Conservation (phyloP, 2,797 vertebrate species). For the Poeciliopsis gracilis region DNA sequence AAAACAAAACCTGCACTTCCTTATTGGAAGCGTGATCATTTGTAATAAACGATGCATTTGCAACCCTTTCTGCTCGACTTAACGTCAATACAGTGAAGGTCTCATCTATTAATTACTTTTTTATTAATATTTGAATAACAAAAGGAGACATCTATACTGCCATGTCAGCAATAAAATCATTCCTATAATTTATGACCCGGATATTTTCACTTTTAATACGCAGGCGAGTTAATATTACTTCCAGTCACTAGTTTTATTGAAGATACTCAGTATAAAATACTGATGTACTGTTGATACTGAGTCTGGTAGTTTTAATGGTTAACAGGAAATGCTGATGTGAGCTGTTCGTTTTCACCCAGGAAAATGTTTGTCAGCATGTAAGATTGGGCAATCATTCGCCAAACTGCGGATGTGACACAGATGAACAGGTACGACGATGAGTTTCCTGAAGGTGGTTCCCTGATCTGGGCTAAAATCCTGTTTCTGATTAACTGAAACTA, state of each 20-base stretch:
- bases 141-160: no score
- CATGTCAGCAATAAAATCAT: no score
- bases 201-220: no score
- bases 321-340: constrained; percentile 55
- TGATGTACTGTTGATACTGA: background rate
- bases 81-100: no score
- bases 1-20: no score
- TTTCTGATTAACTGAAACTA: background rate
- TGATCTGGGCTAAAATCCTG: background rate
- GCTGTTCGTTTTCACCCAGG: constrained; percentile 46
- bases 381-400: constrained; percentile 65
- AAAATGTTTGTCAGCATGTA: constrained; percentile 65
- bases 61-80: no score
- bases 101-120: no score
- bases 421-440: background rate
- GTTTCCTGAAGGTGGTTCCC: background rate
- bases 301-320: constrained; percentile 11
- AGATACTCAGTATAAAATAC: background rate
- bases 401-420: constrained; percentile 28
- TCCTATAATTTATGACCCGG: no score
- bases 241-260: background rate
- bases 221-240: background rate
- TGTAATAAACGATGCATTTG: no score
- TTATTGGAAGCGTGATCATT: no score
- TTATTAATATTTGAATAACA: no score